These are phyloP conservation scores for Triplophysa yarkandensis DNA, from an alignment of 2,797 vertebrate species.

Conservation along the genomic window DNA sequence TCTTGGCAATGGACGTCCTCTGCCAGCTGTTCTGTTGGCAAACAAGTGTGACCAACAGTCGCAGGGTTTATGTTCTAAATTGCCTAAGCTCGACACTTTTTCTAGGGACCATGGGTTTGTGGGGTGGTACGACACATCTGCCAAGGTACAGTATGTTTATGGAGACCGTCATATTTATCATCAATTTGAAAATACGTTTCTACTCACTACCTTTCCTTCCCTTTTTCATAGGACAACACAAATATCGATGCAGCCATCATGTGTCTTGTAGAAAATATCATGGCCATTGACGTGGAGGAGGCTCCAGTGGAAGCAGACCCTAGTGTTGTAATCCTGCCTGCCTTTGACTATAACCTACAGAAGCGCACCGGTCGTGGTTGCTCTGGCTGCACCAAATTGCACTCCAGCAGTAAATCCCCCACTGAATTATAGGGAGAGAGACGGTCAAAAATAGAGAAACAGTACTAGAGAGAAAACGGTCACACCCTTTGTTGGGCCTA, in stretches of 20 bases:
- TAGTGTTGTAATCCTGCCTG: slow-evolving; percentile 67
- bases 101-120: slow-evolving; percentile 76
- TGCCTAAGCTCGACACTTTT: slow-evolving; percentile 77
- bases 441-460: background rate
- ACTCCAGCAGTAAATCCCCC: slow-evolving; percentile 45
- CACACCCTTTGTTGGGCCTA: slow-evolving; percentile 20
- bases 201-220: background rate
- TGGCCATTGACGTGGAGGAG: slow-evolving; percentile 65
- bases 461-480: slow-evolving; percentile 13
- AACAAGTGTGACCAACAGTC: slow-evolving; percentile 80
- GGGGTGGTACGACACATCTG: slow-evolving; percentile 79
- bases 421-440: slow-evolving; percentile 34
- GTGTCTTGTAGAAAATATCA: slow-evolving; percentile 75
- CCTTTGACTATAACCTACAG: slow-evolving; percentile 64
- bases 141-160: slow-evolving; percentile 25
- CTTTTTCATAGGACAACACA: slow-evolving; percentile 73
- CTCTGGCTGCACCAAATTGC: slow-evolving; percentile 62
- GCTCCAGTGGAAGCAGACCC: slow-evolving; percentile 56
- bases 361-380: slow-evolving; percentile 61
- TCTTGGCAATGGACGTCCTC: slow-evolving; percentile 72
- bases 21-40: slow-evolving; percentile 77
- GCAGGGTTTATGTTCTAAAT: slow-evolving; percentile 70
- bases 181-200: background rate
- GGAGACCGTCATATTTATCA: background rate
- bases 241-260: slow-evolving; percentile 78